These are phyloP conservation scores for Stegana nigrithorax DNA, from an alignment of 2,888 invertebrate species.

Conservation along the genomic window DNA sequence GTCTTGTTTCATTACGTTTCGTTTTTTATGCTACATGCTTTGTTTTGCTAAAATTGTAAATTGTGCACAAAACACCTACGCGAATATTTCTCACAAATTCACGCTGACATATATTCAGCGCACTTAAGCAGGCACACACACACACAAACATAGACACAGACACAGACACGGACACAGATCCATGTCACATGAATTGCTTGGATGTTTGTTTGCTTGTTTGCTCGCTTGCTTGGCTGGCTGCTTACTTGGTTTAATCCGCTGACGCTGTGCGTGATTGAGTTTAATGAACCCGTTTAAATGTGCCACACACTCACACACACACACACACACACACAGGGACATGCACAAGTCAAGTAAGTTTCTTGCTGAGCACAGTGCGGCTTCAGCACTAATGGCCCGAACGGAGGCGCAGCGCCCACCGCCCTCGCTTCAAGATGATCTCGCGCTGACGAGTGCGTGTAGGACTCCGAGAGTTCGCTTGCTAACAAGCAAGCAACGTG, in stretches of 20 bases:
- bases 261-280: constrained; percentile 4
- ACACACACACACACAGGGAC: not conserved
- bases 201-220: not conserved
- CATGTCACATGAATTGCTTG: not conserved
- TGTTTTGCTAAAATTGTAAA: not conserved
- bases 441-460: not conserved
- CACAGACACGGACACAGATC: not conserved
- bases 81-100: constrained; percentile 46
- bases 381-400: constrained; percentile 1
- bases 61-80: constrained; percentile 4
- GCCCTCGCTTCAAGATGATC: not conserved
- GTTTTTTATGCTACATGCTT: not conserved
- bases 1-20: too few species aligned
- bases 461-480: not conserved
- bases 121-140: constrained; percentile 21
- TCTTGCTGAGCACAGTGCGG: constrained; percentile 4
- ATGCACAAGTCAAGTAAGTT: constrained; percentile 2
- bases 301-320: not conserved
- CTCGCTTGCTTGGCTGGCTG: not conserved
- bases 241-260: constrained; percentile 2
- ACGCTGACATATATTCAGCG: constrained; percentile 3
- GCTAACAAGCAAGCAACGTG: constrained; percentile 8
- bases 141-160: not conserved
- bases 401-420: not conserved
- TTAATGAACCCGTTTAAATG: constrained; percentile 13